These are phyloP conservation scores for Megastigmus dorsalis DNA, from an alignment of 2,888 invertebrate species.

Conservation along the genomic window DNA sequence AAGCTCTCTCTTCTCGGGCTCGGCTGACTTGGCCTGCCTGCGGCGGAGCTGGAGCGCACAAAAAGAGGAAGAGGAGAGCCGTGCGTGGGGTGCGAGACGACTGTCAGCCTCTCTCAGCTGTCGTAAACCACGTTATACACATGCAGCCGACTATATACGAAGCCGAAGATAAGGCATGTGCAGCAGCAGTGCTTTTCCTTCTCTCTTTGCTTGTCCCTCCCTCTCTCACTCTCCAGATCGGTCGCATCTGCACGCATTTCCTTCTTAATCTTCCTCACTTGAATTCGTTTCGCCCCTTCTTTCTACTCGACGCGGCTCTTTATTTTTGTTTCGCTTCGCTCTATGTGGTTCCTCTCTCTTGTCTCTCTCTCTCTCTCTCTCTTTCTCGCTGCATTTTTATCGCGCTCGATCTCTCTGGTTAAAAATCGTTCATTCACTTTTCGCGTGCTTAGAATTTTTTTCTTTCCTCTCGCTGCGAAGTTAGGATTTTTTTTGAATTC, in stretches of 20 bases:
- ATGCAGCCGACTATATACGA: constrained; percentile 9
- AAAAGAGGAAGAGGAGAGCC: constrained; percentile 52
- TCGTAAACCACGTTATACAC: not conserved
- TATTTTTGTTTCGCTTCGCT: constrained; percentile 52
- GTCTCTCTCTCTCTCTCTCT: not conserved
- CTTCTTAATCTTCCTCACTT: constrained; percentile 24
- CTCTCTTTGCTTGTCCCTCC: not conserved
- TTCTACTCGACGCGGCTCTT: constrained; percentile 50
- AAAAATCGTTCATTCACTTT: not conserved
- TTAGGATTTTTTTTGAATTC: too few relatives aligned
- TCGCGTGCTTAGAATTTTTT: too few relatives aligned
- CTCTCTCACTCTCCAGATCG: not conserved
- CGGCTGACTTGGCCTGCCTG: too few relatives aligned
- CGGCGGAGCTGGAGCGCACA: too few relatives aligned
- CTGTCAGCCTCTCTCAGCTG: constrained; percentile 37
- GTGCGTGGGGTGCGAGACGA: constrained; percentile 62
- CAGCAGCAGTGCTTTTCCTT: not conserved
- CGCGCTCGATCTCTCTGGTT: not conserved
- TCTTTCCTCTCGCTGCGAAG: too few relatives aligned
- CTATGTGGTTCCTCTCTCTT: too few relatives aligned
- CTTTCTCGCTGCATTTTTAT: not conserved
- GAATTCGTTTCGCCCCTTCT: constrained; percentile 49
- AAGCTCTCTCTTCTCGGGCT: not conserved
- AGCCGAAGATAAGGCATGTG: constrained; percentile 22
- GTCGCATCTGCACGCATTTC: constrained; percentile 43